Percentiles rank a stretch among this genome's conserved stretches.
Evolutionary conservation across 2,888 invertebrate species (phyloP).

Genomic region (Mythimna albipuncta): DNA sequence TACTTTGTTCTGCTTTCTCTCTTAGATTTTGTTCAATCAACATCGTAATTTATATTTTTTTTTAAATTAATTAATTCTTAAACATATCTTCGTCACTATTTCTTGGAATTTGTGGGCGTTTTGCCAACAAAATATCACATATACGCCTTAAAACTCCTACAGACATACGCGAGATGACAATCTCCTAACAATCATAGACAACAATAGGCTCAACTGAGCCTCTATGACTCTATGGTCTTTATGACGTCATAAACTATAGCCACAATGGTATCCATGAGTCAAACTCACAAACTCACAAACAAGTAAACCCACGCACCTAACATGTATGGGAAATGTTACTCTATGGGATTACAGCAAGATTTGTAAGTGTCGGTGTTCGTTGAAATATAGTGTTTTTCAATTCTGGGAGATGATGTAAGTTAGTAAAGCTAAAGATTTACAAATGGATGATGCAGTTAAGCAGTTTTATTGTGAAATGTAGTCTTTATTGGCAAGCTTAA

Average conservation of each 20-base stretch:
- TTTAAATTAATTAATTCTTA: too few species aligned
- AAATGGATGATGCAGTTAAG: too few species aligned
- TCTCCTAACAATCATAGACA: constrained; percentile 50
- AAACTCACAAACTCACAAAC: too few species aligned
- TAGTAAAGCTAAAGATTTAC: background rate
- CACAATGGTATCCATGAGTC: constrained; percentile 51
- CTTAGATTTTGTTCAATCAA: too few species aligned
- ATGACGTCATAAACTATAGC: constrained; percentile 56
- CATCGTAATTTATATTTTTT: too few species aligned
- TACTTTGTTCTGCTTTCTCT: too few species aligned
- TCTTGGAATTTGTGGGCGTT: too few species aligned
- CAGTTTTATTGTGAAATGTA: too few species aligned
- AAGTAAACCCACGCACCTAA: constrained; percentile 34
- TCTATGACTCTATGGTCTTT: constrained; percentile 43
- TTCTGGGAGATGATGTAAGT: constrained; percentile 7
- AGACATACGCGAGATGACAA: constrained; percentile 28
- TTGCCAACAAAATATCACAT: background rate
- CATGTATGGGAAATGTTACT: constrained; percentile 36
- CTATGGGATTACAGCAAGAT: constrained; percentile 25
- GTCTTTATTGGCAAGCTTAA: too few species aligned
- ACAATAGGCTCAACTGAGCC: constrained; percentile 37
- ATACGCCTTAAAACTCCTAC: background rate
- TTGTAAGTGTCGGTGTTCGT: constrained; percentile 4
- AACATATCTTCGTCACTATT: too few species aligned
- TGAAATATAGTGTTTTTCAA: constrained; percentile 18